phyloP scores from a whole-genome alignment of 1,140 invertebrate genomes.

The Cherax destructor region DNA sequence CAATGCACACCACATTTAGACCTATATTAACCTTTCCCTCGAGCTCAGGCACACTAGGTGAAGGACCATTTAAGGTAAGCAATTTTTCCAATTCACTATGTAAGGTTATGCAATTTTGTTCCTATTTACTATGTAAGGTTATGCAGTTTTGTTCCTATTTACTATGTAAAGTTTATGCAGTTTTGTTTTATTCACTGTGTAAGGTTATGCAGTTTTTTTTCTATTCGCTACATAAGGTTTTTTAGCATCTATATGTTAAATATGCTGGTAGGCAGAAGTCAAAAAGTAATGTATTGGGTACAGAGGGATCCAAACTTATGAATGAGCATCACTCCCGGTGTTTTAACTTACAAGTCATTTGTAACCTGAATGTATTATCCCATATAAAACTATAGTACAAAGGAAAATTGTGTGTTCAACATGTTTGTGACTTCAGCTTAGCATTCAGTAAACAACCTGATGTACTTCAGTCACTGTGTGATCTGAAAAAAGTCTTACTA shows the following conservation, averaged over 20 bases:
- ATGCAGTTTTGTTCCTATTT: not conserved
- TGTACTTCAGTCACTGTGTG: no score
- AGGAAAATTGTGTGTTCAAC: no score
- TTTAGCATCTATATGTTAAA: no score
- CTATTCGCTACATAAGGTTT: not conserved
- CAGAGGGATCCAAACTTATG: no score
- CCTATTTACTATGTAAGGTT: not conserved
- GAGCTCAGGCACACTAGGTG: slow-evolving; percentile 10
- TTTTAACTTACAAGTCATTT: no score
- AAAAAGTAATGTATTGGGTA: not conserved
- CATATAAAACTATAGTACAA: no score
- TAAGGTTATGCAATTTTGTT: not conserved
- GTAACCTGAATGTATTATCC: no score
- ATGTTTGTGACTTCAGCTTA: no score
- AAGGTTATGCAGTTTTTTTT: not conserved
- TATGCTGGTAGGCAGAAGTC: not conserved
- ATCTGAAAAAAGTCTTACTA: no score
- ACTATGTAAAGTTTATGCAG: not conserved
- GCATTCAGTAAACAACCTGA: no score
- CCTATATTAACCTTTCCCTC: not conserved
- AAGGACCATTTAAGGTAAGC: slow-evolving; percentile 47
- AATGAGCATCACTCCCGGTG: no score
- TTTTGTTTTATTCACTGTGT: not conserved
- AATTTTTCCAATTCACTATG: not conserved
- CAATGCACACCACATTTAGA: not conserved